Evolutionary conservation across 2,797 vertebrate species (phyloP).

Genomic region (Helarctos malayanus): DNA sequence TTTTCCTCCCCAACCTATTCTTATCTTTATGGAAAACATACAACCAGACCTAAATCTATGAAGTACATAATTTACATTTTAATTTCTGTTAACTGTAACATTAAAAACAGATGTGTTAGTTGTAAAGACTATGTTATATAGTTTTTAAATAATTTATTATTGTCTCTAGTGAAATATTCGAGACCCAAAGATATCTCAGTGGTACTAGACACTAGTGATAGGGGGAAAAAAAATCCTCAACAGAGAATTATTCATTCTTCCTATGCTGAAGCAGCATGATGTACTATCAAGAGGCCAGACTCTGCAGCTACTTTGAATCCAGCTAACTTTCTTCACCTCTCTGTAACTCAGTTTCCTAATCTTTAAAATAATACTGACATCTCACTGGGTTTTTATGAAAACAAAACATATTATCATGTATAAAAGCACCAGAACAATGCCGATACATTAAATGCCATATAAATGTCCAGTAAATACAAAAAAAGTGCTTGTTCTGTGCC

Average conservation of each 20-base stretch:
- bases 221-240: background rate
- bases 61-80: background rate
- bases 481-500: background rate
- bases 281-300: background rate
- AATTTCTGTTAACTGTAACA: constrained; percentile 8
- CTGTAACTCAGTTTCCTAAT: constrained; percentile 1
- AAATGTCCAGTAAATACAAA: constrained; percentile 6
- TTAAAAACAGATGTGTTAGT: background rate
- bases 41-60: constrained; percentile 13
- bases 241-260: background rate
- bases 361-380: background rate
- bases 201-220: background rate
- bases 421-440: background rate
- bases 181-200: background rate
- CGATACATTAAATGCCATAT: background rate
- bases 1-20: background rate
- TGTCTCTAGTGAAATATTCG: background rate
- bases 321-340: background rate
- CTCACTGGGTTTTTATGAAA: background rate
- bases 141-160: constrained; percentile 30
- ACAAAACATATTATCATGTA: background rate
- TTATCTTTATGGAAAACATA: constrained; percentile 57
- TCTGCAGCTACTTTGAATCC: background rate
- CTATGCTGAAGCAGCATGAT: background rate
- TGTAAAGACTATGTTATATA: background rate